Evolutionary conservation across 2,113 vertebrate genomes (phyloP).

Genomic region (human): GRCh38 chr2:67557001-67557500

Average conservation of each 20-base stretch:
- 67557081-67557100: not conserved
- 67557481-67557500: not conserved
- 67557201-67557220: not conserved
- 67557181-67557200: not conserved
- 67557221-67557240: not conserved
- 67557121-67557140: not conserved
- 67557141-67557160: not conserved
- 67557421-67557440: not conserved
- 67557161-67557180: not conserved
- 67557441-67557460: not conserved
- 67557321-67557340: not conserved
- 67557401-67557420: not conserved
- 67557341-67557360: not conserved
- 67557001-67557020: conserved; percentile 2
- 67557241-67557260: not conserved
- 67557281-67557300: not conserved
- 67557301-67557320: not conserved
- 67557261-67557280: not conserved
- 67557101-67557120: not conserved
- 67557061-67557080: not conserved
- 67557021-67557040: not conserved
- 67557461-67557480: not conserved
- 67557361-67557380: not conserved
- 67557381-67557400: not conserved
- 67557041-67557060: not conserved